A percentile compares a stretch with the other conserved stretches of the same genome.
These are phyloP conservation scores for Plebejus anna DNA, from an alignment of 2,888 invertebrate species.

Conservation along the genomic window DNA sequence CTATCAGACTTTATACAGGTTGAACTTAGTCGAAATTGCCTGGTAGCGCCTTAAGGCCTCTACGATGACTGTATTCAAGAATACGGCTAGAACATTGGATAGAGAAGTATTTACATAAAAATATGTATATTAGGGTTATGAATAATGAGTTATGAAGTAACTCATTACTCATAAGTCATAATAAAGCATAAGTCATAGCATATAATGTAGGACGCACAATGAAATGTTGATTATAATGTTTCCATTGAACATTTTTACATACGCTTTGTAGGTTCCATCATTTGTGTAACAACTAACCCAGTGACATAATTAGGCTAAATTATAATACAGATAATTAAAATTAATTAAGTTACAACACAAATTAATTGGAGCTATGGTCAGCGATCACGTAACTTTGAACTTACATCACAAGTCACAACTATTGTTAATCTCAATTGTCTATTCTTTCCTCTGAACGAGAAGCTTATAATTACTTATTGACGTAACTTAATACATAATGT, in stretches of 20 bases:
- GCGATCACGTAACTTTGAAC: neutral
- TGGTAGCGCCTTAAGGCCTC: too few species aligned
- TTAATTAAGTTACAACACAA: conserved; percentile 5
- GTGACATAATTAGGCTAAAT: neutral
- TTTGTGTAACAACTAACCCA: neutral
- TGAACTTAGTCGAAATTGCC: too few species aligned
- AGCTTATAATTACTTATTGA: neutral
- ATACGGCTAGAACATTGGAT: too few species aligned
- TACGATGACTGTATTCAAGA: too few species aligned
- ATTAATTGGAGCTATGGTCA: conserved; percentile 1
- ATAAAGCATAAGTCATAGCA: too few species aligned
- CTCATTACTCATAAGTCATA: too few species aligned
- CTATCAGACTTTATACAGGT: too few species aligned
- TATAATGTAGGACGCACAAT: neutral
- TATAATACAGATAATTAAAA: neutral
- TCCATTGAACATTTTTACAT: neutral
- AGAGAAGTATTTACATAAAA: too few species aligned
- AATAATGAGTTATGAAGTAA: too few species aligned
- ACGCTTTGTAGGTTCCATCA: neutral
- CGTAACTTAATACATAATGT: neutral
- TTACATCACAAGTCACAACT: neutral
- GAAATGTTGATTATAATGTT: neutral
- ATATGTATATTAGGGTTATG: too few species aligned
- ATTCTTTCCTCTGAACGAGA: neutral
- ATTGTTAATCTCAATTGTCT: neutral